These are phyloP conservation scores for Trachelus troglodyta DNA, from an alignment of 2,888 invertebrate genomes.

Conservation along the genomic window DNA sequence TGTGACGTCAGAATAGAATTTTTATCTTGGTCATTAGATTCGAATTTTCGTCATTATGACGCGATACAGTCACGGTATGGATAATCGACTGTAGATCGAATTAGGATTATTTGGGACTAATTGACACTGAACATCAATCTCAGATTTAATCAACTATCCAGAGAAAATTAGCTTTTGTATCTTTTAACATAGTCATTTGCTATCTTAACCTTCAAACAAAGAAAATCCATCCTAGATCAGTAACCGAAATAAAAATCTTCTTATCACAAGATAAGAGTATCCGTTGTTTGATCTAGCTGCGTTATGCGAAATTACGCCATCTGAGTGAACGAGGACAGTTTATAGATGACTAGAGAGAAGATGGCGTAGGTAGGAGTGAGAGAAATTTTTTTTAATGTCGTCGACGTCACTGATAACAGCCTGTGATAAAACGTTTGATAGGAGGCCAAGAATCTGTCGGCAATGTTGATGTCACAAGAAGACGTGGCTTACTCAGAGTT, in stretches of 20 bases:
- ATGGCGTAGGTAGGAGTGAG: background rate
- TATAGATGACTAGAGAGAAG: background rate
- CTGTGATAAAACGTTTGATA: background rate
- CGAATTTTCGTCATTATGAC: background rate
- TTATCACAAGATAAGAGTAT: background rate
- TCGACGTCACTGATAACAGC: conserved; percentile 16
- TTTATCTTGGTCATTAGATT: background rate
- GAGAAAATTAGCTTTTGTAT: background rate
- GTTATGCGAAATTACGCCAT: background rate
- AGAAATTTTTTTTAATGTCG: background rate
- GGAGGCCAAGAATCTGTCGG: background rate
- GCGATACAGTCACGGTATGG: background rate
- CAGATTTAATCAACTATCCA: background rate
- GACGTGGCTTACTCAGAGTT: conserved; percentile 9
- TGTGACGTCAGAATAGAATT: background rate
- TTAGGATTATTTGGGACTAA: background rate
- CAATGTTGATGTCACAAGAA: background rate
- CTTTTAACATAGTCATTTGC: background rate
- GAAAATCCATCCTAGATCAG: background rate
- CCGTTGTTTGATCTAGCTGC: background rate
- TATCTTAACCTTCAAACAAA: background rate
- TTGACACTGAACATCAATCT: background rate
- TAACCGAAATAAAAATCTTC: background rate
- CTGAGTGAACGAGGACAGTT: background rate
- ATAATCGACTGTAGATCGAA: background rate